phyloP scores from a whole-genome alignment of 2,113 vertebrate genomes.

The Carollia perspicillata region DNA sequence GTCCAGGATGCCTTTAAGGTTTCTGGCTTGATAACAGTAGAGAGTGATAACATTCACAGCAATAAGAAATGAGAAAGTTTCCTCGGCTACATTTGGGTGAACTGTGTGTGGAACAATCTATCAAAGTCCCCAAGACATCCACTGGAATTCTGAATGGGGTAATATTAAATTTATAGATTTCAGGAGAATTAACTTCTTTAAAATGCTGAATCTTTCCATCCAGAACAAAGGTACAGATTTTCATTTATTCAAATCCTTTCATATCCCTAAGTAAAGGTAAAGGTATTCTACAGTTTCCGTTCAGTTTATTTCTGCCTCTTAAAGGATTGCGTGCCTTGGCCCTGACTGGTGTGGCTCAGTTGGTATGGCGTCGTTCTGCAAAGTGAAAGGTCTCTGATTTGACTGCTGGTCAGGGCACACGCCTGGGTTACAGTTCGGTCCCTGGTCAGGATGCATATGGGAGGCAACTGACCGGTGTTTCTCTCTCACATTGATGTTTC shows the following conservation, averaged over 20 bases:
- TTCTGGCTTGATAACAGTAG: background rate
- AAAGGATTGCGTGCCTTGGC: background rate
- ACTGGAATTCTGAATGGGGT: constrained; percentile 29
- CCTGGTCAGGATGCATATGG: too few species aligned
- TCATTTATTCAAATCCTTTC: constrained; percentile 49
- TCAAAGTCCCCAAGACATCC: constrained; percentile 22
- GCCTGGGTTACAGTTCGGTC: too few species aligned
- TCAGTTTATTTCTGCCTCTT: constrained; percentile 37
- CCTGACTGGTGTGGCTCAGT: too few species aligned
- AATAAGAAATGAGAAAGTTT: background rate
- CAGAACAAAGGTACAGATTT: background rate
- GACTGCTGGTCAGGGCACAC: too few species aligned
- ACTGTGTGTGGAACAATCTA: constrained; percentile 32
- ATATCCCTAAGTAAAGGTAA: constrained; percentile 10
- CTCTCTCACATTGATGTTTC: too few species aligned
- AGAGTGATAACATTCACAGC: background rate
- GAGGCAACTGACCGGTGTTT: too few species aligned
- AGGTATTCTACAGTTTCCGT: background rate
- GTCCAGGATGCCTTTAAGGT: background rate
- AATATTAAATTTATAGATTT: constrained; percentile 36
- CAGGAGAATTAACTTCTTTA: constrained; percentile 35
- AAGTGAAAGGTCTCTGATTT: too few species aligned
- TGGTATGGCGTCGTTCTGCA: too few species aligned
- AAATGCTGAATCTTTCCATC: background rate
- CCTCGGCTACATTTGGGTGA: background rate